A percentile compares a stretch with the other conserved stretches of the same genome.
Evolutionary conservation across 2,797 vertebrate species (phyloP).

Genomic region (Phrynocephalus forsythii): DNA sequence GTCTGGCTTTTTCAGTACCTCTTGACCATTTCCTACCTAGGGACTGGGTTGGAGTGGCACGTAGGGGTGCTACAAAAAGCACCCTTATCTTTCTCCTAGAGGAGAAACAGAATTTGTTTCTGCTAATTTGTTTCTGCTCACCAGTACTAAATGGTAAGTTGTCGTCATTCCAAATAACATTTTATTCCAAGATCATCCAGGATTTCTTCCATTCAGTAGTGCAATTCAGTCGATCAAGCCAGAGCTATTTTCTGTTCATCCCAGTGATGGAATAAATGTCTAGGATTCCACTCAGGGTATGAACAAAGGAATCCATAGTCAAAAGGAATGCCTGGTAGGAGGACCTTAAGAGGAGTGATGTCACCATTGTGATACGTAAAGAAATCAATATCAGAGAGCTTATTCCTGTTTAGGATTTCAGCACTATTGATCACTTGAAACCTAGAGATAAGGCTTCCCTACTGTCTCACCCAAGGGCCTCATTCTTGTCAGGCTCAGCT

Average conservation of each 20-base stretch:
- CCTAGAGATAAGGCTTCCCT: slow-evolving; percentile 5
- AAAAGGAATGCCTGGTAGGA: not conserved
- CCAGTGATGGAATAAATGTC: not conserved
- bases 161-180: not conserved
- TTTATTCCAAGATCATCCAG: too few species aligned
- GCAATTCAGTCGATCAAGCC: not conserved
- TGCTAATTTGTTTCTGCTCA: not conserved
- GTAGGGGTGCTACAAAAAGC: too few species aligned
- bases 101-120: not conserved
- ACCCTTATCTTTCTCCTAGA: too few species aligned
- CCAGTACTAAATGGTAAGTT: not conserved
- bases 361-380: slow-evolving; percentile 6
- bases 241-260: not conserved
- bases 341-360: not conserved
- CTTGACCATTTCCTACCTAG: not conserved
- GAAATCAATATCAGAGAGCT: slow-evolving; percentile 11
- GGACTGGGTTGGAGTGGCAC: not conserved
- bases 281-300: not conserved
- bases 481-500: slow-evolving; percentile 1
- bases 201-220: not conserved
- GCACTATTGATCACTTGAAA: slow-evolving; percentile 15
- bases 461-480: not conserved
- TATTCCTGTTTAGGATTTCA: slow-evolving; percentile 32
- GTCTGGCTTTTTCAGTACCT: too few species aligned
- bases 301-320: not conserved